Evolutionary conservation across 1,140 invertebrate genomes (phyloP).

Genomic region (Drosophila mayri): DNA sequence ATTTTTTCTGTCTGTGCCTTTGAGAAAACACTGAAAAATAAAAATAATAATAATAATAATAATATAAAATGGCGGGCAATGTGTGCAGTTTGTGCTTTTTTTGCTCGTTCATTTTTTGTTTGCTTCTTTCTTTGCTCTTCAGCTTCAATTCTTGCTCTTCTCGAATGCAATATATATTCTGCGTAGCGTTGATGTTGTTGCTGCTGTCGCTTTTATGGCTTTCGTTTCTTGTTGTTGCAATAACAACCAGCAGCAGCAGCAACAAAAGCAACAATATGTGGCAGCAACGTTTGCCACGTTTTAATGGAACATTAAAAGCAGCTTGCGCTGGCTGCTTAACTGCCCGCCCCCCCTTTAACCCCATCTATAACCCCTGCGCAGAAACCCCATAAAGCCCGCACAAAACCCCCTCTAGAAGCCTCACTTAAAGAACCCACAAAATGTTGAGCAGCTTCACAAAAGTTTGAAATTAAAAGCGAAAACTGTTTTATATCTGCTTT

Average conservation of each 20-base stretch:
- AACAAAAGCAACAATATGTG: conserved; percentile 10
- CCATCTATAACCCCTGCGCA: conserved; percentile 4
- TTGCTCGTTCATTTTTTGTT: conserved; percentile 55
- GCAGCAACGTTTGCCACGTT: conserved; percentile 43
- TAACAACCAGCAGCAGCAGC: conserved; percentile 23
- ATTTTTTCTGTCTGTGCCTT: conserved; percentile 10
- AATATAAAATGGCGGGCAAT: conserved; percentile 66
- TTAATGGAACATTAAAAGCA: conserved; percentile 80
- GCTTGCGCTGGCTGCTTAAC: conserved; percentile 66
- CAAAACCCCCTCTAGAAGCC: neutral
- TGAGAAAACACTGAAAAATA: conserved; percentile 57
- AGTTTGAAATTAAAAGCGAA: conserved; percentile 75
- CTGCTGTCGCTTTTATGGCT: conserved; percentile 22
- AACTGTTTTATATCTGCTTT: conserved; percentile 50
- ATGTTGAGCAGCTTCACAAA: conserved; percentile 68
- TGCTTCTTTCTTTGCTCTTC: conserved; percentile 52
- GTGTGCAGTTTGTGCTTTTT: conserved; percentile 44
- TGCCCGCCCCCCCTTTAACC: conserved; percentile 32
- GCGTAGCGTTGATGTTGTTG: conserved; percentile 35
- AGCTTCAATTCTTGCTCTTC: conserved; percentile 28
- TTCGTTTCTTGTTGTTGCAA: conserved; percentile 30
- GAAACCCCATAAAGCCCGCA: conserved; percentile 24
- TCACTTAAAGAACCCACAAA: conserved; percentile 45
- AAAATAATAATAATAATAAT: conserved; percentile 51
- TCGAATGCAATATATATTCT: conserved; percentile 74